Conservation (phyloP, 1,140 invertebrate genomes). For the Batillaria attramentaria region DNA sequence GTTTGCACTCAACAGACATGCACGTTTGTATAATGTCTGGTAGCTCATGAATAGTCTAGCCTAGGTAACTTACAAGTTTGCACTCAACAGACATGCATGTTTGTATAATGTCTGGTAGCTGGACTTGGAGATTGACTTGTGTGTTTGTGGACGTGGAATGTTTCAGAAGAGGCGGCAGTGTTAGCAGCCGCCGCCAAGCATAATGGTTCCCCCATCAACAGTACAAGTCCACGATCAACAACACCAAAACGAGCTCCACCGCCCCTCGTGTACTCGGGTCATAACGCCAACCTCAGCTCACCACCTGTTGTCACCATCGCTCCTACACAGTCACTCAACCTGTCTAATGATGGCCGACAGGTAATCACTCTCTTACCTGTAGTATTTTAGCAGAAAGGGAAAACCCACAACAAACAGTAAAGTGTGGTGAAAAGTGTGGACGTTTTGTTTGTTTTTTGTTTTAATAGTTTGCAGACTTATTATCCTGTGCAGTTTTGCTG, state of each 20-base stretch:
- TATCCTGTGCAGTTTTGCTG: no score
- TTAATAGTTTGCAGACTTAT: background rate
- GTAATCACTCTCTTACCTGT: no score
- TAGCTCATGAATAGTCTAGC: no score
- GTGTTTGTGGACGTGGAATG: background rate
- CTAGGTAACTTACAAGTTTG: no score
- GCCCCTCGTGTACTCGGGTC: conserved; percentile 55
- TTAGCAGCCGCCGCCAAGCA: conserved; percentile 34
- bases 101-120: no score
- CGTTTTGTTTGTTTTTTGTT: conserved; percentile 8
- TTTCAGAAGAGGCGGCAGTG: conserved; percentile 53
- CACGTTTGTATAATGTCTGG: no score
- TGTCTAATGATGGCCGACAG: conserved; percentile 51
- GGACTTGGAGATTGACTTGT: no score
- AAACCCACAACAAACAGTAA: no score
- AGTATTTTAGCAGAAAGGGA: no score
- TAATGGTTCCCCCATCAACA: conserved; percentile 45
- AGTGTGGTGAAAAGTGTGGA: background rate
- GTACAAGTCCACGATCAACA: conserved; percentile 58
- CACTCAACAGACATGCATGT: no score
- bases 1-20: no score
- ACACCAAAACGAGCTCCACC: conserved; percentile 65
- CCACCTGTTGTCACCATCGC: conserved; percentile 73
- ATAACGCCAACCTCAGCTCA: conserved; percentile 58
- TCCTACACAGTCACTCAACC: conserved; percentile 68